Evolutionary conservation across 1,140 invertebrate species (phyloP), one percentile per base, ranked within the genome.

Genomic region (Drosophila lacertosa): DNA sequence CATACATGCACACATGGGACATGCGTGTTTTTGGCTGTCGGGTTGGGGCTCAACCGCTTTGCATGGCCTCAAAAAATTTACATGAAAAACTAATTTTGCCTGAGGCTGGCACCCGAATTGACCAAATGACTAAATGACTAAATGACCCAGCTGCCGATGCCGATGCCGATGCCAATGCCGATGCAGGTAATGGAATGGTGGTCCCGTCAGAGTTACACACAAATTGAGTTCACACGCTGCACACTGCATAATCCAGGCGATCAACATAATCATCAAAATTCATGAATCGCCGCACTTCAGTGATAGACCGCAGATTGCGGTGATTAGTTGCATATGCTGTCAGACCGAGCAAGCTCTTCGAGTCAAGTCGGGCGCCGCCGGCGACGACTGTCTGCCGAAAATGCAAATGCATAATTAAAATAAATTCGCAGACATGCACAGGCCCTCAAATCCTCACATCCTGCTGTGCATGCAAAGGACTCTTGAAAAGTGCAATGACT

Each of bases 11-110:
- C 37, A 35, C 26, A 9, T 29, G n/a, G n/a, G n/a, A n/a, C n/a
- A 40, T 15, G 3, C 2, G 18, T 29, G 9, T 13, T 15, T 5
- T 20, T 24, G n/a, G 24, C 4, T 15, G 50, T 13, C 4, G 24
- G 42, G 7, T 4, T 9, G 26, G 20, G 13, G 13, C 15, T 22
- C 26, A 16, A 40, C 44, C 58, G 54, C 67, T 58, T 39, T 47
- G 44, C 44, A 73, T 83, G 69, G 80, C 57, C 57, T 73, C 4
- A 26, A 67, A 77, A 76, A 86, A 84, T 86, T 84, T 84, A 84
- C 81, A 88, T 84, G 82, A 88, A 84, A 84, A 84, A 84, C 81
- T 81, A 86, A 84, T 84, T 84, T 79, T 55, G 47, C 32, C 35
- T 44, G 47, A 44, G 48, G 16, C 40, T 47, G 22, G 10, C 6